A percentile compares a stretch with the other conserved stretches of the same genome.
Conservation (phyloP, 2,888 invertebrate species). For the Chymomyza caudatula region DNA sequence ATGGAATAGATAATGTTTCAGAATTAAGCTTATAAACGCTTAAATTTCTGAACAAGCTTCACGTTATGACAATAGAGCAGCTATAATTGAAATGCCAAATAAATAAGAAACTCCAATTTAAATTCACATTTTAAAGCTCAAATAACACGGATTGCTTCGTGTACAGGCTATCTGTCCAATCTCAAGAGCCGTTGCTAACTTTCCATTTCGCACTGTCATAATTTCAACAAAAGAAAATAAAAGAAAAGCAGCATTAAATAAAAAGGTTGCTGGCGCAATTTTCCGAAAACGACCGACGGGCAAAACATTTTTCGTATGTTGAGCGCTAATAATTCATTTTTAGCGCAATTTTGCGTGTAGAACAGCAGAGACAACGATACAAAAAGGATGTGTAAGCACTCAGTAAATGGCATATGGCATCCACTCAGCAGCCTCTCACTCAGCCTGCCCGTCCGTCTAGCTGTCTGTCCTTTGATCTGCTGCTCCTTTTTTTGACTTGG, state of each 20-base stretch:
- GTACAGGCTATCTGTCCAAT: not conserved
- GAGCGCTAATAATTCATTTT: slow-evolving; percentile 72
- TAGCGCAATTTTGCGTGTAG: slow-evolving; percentile 55
- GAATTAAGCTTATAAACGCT: not conserved
- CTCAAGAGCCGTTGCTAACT: not conserved
- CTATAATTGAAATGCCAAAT: too few species aligned
- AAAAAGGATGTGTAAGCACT: not conserved
- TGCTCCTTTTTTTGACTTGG: slow-evolving; percentile 23
- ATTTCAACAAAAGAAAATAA: slow-evolving; percentile 44
- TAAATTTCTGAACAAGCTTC: not conserved
- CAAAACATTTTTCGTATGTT: slow-evolving; percentile 52
- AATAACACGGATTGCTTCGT: not conserved
- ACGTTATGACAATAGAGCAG: too few species aligned
- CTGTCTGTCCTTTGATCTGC: slow-evolving; percentile 18
- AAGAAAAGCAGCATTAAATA: slow-evolving; percentile 19
- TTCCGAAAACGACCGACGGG: slow-evolving; percentile 48
- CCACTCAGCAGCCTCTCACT: slow-evolving; percentile 22
- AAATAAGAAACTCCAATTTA: too few species aligned
- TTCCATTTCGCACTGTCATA: slow-evolving; percentile 56
- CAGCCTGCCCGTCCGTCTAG: not conserved
- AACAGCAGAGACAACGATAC: not conserved
- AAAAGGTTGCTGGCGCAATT: slow-evolving; percentile 47
- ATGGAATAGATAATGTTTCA: not conserved
- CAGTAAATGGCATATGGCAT: slow-evolving; percentile 14
- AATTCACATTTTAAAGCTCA: not conserved